Conservation (phyloP, 2,797 vertebrate species). For the Brachyalestes nurse region DNA sequence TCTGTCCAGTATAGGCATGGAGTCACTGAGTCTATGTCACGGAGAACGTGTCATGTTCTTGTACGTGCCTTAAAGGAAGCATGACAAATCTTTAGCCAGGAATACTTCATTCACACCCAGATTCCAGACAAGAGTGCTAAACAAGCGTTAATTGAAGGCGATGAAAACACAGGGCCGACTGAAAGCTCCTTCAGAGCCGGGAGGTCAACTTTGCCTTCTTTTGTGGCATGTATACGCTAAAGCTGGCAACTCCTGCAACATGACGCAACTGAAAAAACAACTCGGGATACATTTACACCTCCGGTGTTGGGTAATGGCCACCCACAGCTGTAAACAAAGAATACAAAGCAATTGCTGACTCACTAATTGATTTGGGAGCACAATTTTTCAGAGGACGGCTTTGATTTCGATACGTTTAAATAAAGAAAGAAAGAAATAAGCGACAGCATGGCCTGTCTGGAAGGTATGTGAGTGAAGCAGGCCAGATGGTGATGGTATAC, state of each 20-base stretch:
- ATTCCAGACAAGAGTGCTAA: conserved; percentile 38
- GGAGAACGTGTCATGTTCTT: conserved; percentile 32
- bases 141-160: conserved; percentile 43
- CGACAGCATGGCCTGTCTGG: conserved; percentile 9
- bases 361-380: conserved; percentile 16
- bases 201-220: conserved; percentile 41
- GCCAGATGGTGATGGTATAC: conserved; percentile 47
- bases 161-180: conserved; percentile 16
- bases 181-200: conserved; percentile 2
- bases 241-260: conserved; percentile 28
- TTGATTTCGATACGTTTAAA: neutral
- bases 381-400: neutral
- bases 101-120: conserved; percentile 44
- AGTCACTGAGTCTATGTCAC: conserved; percentile 16
- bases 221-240: conserved; percentile 25
- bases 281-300: conserved; percentile 27
- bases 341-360: conserved; percentile 22
- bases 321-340: conserved; percentile 7
- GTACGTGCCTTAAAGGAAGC: conserved; percentile 13
- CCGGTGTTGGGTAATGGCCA: conserved; percentile 23
- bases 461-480: neutral
- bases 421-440: too few relatives aligned
- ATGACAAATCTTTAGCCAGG: conserved; percentile 27
- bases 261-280: conserved; percentile 43
- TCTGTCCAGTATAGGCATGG: conserved; percentile 2